phyloP scores from a whole-genome alignment of 2,888 invertebrate genomes.

The Salpingus planirostris region DNA sequence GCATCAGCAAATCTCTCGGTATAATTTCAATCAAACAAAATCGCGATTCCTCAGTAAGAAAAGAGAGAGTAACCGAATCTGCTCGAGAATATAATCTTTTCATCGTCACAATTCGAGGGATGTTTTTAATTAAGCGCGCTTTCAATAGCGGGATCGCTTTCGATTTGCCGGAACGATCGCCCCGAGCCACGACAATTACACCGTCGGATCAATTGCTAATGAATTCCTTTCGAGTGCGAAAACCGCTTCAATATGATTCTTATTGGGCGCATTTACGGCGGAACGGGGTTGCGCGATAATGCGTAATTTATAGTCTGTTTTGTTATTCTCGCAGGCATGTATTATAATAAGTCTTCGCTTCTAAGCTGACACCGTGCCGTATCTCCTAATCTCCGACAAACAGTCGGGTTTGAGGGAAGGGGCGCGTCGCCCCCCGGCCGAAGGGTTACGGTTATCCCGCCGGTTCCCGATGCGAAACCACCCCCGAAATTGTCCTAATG shows the following conservation, averaged over 20 bases:
- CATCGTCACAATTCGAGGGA: constrained; percentile 5
- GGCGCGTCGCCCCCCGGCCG: constrained; percentile 2
- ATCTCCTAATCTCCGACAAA: constrained; percentile 35
- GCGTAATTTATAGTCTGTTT: constrained; percentile 30
- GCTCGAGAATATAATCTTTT: constrained; percentile 7
- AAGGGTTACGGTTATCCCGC: constrained; percentile 8
- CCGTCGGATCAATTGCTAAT: no score
- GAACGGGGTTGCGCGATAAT: constrained; percentile 29
- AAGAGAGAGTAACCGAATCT: no score
- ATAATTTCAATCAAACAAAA: constrained; percentile 10
- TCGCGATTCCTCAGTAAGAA: constrained; percentile 5
- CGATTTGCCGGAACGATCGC: not conserved
- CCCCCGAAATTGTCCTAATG: constrained; percentile 6
- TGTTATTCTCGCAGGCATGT: constrained; percentile 29
- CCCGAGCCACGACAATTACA: no score
- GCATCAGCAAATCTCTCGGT: constrained; percentile 8
- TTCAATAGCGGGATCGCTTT: constrained; percentile 4
- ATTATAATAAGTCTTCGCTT: constrained; percentile 24
- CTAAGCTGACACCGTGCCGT: constrained; percentile 35
- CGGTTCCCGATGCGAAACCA: constrained; percentile 2
- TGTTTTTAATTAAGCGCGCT: constrained; percentile 9
- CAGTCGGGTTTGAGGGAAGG: constrained; percentile 20
- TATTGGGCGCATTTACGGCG: no score
- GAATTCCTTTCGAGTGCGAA: no score
- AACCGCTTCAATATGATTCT: no score